These are phyloP conservation scores for Lutjanus campechanus DNA, from an alignment of 2,797 vertebrate genomes.

Conservation along the genomic window DNA sequence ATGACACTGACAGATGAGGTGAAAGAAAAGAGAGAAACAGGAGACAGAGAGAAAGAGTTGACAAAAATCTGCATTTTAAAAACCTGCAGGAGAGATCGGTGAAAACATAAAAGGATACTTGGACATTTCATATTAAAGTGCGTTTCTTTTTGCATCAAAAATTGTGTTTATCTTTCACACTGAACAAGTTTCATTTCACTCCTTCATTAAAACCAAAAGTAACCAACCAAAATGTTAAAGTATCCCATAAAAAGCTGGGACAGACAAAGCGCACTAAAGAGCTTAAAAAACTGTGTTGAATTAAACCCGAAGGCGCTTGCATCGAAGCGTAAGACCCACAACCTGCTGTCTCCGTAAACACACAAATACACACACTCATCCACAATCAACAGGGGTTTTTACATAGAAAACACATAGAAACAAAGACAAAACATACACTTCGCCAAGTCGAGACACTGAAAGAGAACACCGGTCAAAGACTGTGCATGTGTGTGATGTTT, in stretches of 20 bases:
- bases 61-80: conserved; percentile 48
- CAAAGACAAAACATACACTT: conserved; percentile 41
- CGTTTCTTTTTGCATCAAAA: conserved; percentile 21
- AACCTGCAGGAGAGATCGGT: conserved; percentile 66
- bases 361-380: conserved; percentile 45
- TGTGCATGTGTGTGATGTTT: neutral
- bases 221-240: conserved; percentile 28
- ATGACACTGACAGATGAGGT: conserved; percentile 77
- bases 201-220: neutral
- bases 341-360: conserved; percentile 55
- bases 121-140: conserved; percentile 38
- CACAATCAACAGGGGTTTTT: conserved; percentile 28
- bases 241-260: conserved; percentile 27
- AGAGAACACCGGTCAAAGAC: conserved; percentile 6
- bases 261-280: conserved; percentile 14
- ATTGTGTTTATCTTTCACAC: conserved; percentile 10
- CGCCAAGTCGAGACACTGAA: conserved; percentile 25
- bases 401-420: conserved; percentile 37
- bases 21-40: conserved; percentile 47
- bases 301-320: conserved; percentile 13
- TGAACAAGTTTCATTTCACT: conserved; percentile 4
- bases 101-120: conserved; percentile 39
- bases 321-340: conserved; percentile 47
- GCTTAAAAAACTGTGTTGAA: conserved; percentile 10
- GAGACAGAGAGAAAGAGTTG: conserved; percentile 37